phyloP scores from a whole-genome alignment of 2,888 invertebrate genomes.

The Napeogenes sylphis region DNA sequence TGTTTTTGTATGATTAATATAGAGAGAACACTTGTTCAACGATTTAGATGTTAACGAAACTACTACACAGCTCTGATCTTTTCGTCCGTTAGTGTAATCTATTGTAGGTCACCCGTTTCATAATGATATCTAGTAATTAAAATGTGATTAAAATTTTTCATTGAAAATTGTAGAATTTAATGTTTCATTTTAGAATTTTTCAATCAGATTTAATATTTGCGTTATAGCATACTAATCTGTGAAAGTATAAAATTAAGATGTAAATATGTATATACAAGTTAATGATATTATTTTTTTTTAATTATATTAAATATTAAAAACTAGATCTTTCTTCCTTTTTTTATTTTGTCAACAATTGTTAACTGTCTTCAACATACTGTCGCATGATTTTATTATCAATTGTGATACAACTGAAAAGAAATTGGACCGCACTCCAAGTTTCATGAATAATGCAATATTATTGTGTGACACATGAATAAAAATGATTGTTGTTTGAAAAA shows the following conservation, averaged over 20 bases:
- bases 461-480: no score
- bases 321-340: conserved; percentile 47
- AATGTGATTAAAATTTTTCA: conserved; percentile 22
- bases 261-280: conserved; percentile 75
- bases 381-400: conserved; percentile 7
- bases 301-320: not conserved
- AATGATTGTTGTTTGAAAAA: no score
- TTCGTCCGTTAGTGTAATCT: conserved; percentile 59
- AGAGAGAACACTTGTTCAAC: conserved; percentile 24
- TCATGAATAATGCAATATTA: not conserved
- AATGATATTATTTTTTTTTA: conserved; percentile 55
- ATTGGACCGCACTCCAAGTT: not conserved
- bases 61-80: conserved; percentile 52
- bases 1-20: conserved; percentile 11
- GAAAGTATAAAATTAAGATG: conserved; percentile 57
- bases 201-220: conserved; percentile 47
- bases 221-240: conserved; percentile 53
- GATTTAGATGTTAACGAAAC: conserved; percentile 24
- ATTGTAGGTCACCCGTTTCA: conserved; percentile 41
- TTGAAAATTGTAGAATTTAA: conserved; percentile 32
- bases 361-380: conserved; percentile 23
- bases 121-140: conserved; percentile 25
- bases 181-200: conserved; percentile 38
- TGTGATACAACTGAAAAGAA: conserved; percentile 21
- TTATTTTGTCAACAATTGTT: conserved; percentile 39